Base-by-base conservation (phyloP, 2,797 vertebrate genomes). In the Urocyon cinereoargenteus region DNA sequence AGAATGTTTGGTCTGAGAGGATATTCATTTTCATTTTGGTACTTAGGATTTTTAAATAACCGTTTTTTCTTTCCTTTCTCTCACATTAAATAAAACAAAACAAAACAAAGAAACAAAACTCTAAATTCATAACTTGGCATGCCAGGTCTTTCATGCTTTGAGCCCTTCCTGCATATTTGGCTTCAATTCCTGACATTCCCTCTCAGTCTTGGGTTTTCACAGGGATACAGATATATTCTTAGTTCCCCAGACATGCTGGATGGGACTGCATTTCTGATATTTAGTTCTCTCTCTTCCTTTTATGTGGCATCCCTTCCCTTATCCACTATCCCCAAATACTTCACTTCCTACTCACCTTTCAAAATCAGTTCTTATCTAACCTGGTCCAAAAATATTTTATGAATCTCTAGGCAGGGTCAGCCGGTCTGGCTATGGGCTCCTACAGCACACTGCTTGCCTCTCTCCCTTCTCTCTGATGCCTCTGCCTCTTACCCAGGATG, bases 381-480 rank as follows among this genome's bases (percentile, higher is more conserved):
- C 59, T 83, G 6, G 59, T 36, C 2, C 8, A 57, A 4, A 9
- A 51, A 19, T 16, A 55, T 12, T 36, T 81, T 8, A 9, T 24
- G 55, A 53, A 36, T 57, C 21, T 75, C 72, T 64, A 40, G n/a
- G 36, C n/a, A 59, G 12, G 49, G 21, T 22, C 0, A 1, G 7
- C 40, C 40, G 34, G 10, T 51, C 15, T 5, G 36, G 18, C 16
- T 36, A 3, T 12, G 6, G 40, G 36, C 0, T 9, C 8, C 19
- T 24, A 12, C 0, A 5, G 22, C 19, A 1, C 22, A 3, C 16
- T 3, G 8, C 9, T 18, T 19, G 0, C 14, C 14, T 66, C 18
- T 36, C 15, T 49, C n/a, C 45, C 16, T 75, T 49, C 24, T 28
- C 14, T 75, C 7, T 49, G 19, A 15, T 4, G 21, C 3, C 36